A percentile compares a stretch with the other conserved stretches of the same genome.
Evolutionary conservation across 1,140 invertebrate genomes (phyloP).

Genomic region (Thaumatotibia leucotreta): DNA sequence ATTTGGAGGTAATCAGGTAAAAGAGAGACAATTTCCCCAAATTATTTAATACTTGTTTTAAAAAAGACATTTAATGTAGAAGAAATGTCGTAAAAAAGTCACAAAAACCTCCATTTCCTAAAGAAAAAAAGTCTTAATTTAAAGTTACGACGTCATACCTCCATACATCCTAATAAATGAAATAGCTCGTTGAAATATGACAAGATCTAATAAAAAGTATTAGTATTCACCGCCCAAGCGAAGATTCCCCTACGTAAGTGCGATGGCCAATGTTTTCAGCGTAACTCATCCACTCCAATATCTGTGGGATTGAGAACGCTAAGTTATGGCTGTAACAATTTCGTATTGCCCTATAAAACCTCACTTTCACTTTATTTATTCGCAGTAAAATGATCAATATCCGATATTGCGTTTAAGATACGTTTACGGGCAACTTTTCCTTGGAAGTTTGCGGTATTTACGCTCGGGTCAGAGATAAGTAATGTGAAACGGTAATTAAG

Average conservation of each 20-base stretch:
- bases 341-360: slow-evolving; percentile 66
- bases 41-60: too few species aligned
- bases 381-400: slow-evolving; percentile 62
- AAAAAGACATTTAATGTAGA: too few species aligned
- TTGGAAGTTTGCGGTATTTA: slow-evolving; percentile 21
- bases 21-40: too few species aligned
- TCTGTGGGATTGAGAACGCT: slow-evolving; percentile 52
- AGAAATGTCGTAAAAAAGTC: neutral
- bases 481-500: neutral
- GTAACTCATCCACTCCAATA: slow-evolving; percentile 65
- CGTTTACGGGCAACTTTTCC: slow-evolving; percentile 29
- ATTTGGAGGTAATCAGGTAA: too few species aligned
- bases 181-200: slow-evolving; percentile 29
- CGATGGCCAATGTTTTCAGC: slow-evolving; percentile 41
- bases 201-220: slow-evolving; percentile 37
- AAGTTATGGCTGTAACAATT: slow-evolving; percentile 66
- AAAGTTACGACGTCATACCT: neutral
- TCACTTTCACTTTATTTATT: slow-evolving; percentile 67
- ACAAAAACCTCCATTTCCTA: neutral
- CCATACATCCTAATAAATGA: slow-evolving; percentile 11
- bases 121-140: neutral
- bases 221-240: slow-evolving; percentile 39
- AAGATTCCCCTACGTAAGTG: slow-evolving; percentile 27
- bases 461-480: neutral
- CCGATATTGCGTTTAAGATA: slow-evolving; percentile 49